Base-by-base conservation (phyloP, 2,888 invertebrate genomes). In the Cheilosia grossa region DNA sequence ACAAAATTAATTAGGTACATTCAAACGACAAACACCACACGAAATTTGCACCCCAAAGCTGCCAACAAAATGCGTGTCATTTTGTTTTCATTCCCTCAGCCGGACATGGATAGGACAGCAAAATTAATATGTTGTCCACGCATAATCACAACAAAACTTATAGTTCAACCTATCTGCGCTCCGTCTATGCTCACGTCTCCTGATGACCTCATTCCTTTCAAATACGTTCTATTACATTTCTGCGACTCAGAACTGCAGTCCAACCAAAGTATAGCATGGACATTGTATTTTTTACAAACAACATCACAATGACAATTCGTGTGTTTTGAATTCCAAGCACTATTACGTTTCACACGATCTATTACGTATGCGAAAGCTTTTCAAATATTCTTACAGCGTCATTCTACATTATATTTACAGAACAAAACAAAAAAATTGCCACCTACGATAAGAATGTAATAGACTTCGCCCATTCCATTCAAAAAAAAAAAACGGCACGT, bases 401-500 rank as follows among this genome's bases (percentile, higher is more conserved):
- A 61, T 27, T 19, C 40, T 19, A 44, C 4, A 33, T 44, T 54
- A 17, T 30, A 51, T 54, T 17, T 17, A 27, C 3, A 63, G 17
- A 53, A 24, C 24, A 51, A 40, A 53, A 53, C 27, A 27, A 61
- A 21, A 53, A 40, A 10, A 2, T n/a, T 37, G 63, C 21, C 27
- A 53, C 61, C 61, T 30, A 54, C 61, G 30, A 59, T 19, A 40
- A 40, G 51, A 19, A 30, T 2, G 13, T 15, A 9, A 5, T 13
- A 49, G 15, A 47, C 49, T 5, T 21, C n/a, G 13, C n/a, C 30
- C 42, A n/a, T 53, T 51, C 70, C 1, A 77, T 53, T 37, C 47
- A 67, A 61, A 54, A 42, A 69, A 42, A 69, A 47, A 30, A 24
- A 27, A n/a, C n/a, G 63, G 51, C 63, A 70, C 64, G 72, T 63